Percentiles rank a stretch among this genome's conserved stretches.
Evolutionary conservation across 2,797 vertebrate species (phyloP).

Genomic region (Yasuhikotakia modesta): DNA sequence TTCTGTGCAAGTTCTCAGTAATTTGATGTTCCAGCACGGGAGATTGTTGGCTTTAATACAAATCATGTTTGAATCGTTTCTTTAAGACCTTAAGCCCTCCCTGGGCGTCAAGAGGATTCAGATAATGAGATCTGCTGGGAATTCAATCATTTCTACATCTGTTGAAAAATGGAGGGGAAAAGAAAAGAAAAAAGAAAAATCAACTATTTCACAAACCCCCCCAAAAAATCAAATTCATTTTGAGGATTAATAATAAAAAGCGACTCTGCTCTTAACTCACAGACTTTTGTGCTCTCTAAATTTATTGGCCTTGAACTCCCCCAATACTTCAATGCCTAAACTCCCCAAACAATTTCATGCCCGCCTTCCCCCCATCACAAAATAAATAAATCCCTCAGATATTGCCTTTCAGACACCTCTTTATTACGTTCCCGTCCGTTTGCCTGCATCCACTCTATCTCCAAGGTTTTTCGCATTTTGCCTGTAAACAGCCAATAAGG

Average conservation of each 20-base stretch:
- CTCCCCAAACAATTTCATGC: conserved; percentile 67
- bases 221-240: conserved; percentile 72
- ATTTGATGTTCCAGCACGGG: conserved; percentile 76
- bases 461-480: conserved; percentile 52
- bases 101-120: conserved; percentile 69
- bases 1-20: conserved; percentile 69
- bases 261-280: conserved; percentile 54
- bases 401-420: conserved; percentile 73
- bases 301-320: conserved; percentile 73
- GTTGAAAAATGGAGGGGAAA: conserved; percentile 77
- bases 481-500: conserved; percentile 52
- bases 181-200: conserved; percentile 68
- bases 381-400: conserved; percentile 81
- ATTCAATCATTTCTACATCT: conserved; percentile 85
- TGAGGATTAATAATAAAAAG: conserved; percentile 77
- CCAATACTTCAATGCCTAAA: conserved; percentile 62
- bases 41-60: conserved; percentile 89
- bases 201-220: conserved; percentile 55
- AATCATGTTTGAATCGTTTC: conserved; percentile 93
- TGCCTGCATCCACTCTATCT: conserved; percentile 58
- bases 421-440: conserved; percentile 63
- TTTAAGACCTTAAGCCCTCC: conserved; percentile 83
- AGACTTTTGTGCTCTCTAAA: conserved; percentile 70
- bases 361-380: conserved; percentile 57
- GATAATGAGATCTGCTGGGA: conserved; percentile 96